phyloP scores from a whole-genome alignment of 2,113 vertebrate genomes.

The Brachionichthys hirsutus region DNA sequence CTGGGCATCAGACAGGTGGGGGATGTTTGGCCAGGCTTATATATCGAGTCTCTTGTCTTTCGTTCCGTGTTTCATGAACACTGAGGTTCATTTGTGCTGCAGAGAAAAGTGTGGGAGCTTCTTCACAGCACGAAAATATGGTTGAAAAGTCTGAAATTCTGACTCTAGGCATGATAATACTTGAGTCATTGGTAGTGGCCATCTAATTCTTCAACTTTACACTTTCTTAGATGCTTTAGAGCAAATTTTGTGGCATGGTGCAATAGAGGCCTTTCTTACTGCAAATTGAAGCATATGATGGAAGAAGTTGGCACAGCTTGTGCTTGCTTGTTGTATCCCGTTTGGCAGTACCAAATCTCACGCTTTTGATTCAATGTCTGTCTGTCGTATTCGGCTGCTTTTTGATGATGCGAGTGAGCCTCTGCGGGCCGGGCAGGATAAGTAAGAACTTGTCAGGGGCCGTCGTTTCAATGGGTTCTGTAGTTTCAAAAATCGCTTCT shows the following conservation, averaged over 20 bases:
- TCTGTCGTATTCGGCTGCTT: conserved; percentile 30
- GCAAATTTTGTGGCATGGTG: conserved; percentile 3
- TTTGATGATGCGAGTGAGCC: conserved; percentile 33
- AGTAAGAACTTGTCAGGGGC: conserved; percentile 42
- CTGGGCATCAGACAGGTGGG: conserved; percentile 92
- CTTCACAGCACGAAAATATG: neutral
- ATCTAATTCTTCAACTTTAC: conserved; percentile 5
- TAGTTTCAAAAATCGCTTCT: conserved; percentile 29
- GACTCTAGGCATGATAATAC: neutral
- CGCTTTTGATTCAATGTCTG: conserved; percentile 10
- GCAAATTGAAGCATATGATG: conserved; percentile 13
- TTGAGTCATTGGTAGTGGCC: conserved; percentile 3
- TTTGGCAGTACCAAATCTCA: conserved; percentile 16
- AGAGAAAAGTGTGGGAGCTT: neutral
- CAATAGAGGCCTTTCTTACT: conserved; percentile 4
- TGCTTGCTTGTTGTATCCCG: conserved; percentile 3
- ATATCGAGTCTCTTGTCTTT: neutral
- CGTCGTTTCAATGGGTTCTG: conserved; percentile 20
- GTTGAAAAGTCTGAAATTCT: conserved; percentile 15
- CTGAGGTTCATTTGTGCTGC: too few relatives aligned
- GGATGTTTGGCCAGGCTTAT: conserved; percentile 16
- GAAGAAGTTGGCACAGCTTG: conserved; percentile 18
- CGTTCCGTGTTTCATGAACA: neutral
- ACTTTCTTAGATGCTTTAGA: conserved; percentile 9
- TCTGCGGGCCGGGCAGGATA: conserved; percentile 7